phyloP scores from a whole-genome alignment of 2,113 vertebrate species.

The Seriola quinqueradiata region DNA sequence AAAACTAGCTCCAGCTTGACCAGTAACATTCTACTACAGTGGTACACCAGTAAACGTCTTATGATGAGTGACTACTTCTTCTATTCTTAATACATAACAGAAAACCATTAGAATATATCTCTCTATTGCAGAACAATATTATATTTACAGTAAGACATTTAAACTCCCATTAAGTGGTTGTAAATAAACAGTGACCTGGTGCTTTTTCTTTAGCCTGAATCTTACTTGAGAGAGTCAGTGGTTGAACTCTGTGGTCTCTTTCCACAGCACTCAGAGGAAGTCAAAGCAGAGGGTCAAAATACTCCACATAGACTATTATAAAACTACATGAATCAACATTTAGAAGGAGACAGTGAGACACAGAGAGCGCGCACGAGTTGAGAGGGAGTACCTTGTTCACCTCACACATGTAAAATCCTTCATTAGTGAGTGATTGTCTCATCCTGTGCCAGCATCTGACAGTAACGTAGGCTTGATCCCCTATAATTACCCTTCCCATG shows the following conservation, averaged over 20 bases:
- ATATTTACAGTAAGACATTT: neutral
- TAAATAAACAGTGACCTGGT: neutral
- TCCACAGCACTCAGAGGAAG: neutral
- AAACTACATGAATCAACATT: conserved; percentile 1
- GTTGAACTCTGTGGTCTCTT: neutral
- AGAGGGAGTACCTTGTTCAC: conserved; percentile 69
- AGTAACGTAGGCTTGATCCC: conserved; percentile 76
- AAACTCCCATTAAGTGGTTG: no score
- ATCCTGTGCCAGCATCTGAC: conserved; percentile 72
- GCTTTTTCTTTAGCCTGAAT: neutral
- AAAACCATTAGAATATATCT: neutral
- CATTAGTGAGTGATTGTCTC: conserved; percentile 83
- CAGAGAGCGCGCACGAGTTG: conserved; percentile 25
- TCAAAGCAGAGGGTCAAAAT: conserved; percentile 7
- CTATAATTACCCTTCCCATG: conserved; percentile 82
- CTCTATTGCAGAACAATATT: neutral
- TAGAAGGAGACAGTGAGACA: neutral
- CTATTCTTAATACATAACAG: neutral
- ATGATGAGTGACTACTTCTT: neutral
- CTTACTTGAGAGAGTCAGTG: neutral
- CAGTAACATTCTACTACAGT: neutral
- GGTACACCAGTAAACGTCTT: no score
- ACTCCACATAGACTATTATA: neutral
- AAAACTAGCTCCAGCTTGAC: no score
- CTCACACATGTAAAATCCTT: conserved; percentile 81